Base-by-base conservation (phyloP, 2,888 invertebrate genomes). In the Aporophyla nigra region DNA sequence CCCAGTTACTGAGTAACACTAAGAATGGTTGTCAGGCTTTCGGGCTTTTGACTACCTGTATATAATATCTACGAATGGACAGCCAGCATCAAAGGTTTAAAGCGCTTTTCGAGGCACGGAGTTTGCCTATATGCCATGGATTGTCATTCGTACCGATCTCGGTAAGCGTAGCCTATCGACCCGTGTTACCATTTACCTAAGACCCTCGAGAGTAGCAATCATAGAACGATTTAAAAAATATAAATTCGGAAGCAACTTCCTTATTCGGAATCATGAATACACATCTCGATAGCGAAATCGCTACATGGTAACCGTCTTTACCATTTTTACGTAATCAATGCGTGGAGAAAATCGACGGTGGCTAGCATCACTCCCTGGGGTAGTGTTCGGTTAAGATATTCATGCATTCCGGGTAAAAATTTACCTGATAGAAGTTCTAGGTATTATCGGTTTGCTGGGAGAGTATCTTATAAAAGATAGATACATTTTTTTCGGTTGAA, bases 271-370 rank as follows among this genome's bases (percentile, higher is more conserved):
- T 78, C 79, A 67, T 78, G 86, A 78, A 84, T 86, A 80, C 62
- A 68, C 62, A 80, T 77, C 70, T 70, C 67, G 53, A 67, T 72
- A 77, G 71, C 51, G 19, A 70, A 78, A 80, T 82, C 77, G 87
- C 63, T 73, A 68, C 66, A 54, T 24, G 66, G 78, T 74, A 68
- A 58, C 80, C 74, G 33, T 61, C 59, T 75, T 51, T 21, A 78
- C 78, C 78, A 78, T 87, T 82, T 82, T 85, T 89, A 82, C 76
- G 84, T 86, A 84, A 87, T 87, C 86, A 86, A 87, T 86, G 88
- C 84, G 74, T 82, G 40, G 68, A 70, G 67, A 19, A 72, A 78
- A 86, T 82, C 75, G 82, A 65, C 66, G 70, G 74, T 68, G 74
- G 70, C 74, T 67, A 71, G 72, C 67, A 86, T 54, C 51, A 56